A percentile compares a stretch with the other conserved stretches of the same genome.
These are phyloP conservation scores for Gila orcuttii DNA, from an alignment of 2,113 vertebrate species.

Conservation along the genomic window DNA sequence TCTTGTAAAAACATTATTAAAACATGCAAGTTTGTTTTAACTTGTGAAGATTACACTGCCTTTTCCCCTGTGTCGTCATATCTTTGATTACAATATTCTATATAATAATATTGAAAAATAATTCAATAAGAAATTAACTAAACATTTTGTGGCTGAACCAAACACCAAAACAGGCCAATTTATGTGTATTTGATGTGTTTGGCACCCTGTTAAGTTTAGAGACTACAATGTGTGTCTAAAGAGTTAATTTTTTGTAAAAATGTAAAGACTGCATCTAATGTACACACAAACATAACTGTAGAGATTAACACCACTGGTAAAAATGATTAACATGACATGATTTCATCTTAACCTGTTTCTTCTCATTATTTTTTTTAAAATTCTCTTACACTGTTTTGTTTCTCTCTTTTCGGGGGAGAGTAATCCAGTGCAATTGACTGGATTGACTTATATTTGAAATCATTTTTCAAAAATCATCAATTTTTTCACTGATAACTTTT, in stretches of 20 bases:
- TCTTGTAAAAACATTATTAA: not conserved
- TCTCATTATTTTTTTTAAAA: not conserved
- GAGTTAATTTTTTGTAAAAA: not conserved
- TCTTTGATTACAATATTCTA: not conserved
- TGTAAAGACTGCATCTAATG: not conserved
- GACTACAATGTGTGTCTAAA: not conserved
- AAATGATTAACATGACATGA: not conserved
- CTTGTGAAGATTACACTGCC: slow-evolving; percentile 15
- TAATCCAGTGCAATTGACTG: not conserved
- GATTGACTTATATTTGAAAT: slow-evolving; percentile 27
- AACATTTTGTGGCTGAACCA: not conserved
- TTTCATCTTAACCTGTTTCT: not conserved
- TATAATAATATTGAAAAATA: slow-evolving; percentile 1
- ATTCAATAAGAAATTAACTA: not conserved
- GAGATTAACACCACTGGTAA: not conserved
- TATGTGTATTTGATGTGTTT: not conserved
- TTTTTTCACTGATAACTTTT: slow-evolving; percentile 74
- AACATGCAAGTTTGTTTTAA: not conserved
- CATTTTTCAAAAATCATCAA: slow-evolving; percentile 70
- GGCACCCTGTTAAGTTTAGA: not conserved
- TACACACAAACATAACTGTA: not conserved
- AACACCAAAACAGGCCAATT: not conserved
- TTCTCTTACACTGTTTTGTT: not conserved
- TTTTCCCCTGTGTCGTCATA: not conserved
- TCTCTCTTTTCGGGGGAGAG: not conserved